Evolutionary conservation across 2,888 invertebrate species (phyloP), one percentile per base, ranked within the genome.

Genomic region (Drosophila eohydei): DNA sequence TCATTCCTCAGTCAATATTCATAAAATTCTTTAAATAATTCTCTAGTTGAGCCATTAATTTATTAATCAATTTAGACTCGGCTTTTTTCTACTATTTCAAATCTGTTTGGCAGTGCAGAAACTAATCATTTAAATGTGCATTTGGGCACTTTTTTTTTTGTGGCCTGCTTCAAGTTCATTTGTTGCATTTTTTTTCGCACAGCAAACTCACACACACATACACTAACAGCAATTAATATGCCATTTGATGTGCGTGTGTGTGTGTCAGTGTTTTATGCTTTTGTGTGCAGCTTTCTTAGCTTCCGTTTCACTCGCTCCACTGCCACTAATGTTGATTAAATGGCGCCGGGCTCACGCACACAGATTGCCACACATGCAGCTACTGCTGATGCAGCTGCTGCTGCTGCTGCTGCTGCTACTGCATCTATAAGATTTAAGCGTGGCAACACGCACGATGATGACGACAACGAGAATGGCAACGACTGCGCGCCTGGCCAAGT

Each of bases 241-340:
- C 71, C 82, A 84, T 84, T 89, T 89, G 48, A 36, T 61, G 44
- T 56, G 46, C 46, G 50, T 50, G 56, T 65, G 40, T 41, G 54
- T 38, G 34, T 48, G 41, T 16, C 30, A 16, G 36, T 28, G 28
- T 36, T 43, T 30, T 46, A 21, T 30, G 28, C 26, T 43, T 62
- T 66, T 67, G 34, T 48, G 50, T 56, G 54, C n/a, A 21, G 26
- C 56, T 32, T 38, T 28, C 46, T 56, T 36, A 60, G 78, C 62
- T 54, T 40, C 41, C 50, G 41, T 70, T 71, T 21, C 52, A 58
- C 56, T 67, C 50, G 51, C 54, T 41, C 50, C 61, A 60, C 41
- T 57, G 68, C 57, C 86, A 80, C 88, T 86, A 86, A 86, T 89
- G 88, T 88, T 88, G 90, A 89, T 86, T 86, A 86, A 89, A 86